phyloP scores from a whole-genome alignment of 2,888 invertebrate species.

The Tortrix viridana region DNA sequence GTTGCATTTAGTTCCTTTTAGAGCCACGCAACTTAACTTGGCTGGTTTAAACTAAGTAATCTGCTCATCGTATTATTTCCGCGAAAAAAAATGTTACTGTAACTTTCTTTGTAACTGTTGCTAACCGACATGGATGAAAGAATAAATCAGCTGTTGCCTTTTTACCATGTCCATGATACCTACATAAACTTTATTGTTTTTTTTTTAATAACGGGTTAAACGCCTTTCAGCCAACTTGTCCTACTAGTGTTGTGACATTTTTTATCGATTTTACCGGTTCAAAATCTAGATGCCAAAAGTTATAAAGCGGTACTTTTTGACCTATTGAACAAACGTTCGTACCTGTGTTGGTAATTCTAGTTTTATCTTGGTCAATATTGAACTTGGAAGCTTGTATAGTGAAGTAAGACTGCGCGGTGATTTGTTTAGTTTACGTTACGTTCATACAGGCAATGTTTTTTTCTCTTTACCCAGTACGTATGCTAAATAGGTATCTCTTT shows the following conservation, averaged over 20 bases:
- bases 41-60: constrained; percentile 43
- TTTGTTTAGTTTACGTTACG: constrained; percentile 9
- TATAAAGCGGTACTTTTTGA: constrained; percentile 21
- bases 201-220: constrained; percentile 34
- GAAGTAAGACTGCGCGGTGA: constrained; percentile 17
- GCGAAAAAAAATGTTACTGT: constrained; percentile 4
- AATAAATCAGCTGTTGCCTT: constrained; percentile 25
- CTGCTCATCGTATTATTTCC: constrained; percentile 15
- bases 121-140: neutral
- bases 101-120: neutral
- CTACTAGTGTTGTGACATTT: constrained; percentile 45
- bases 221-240: constrained; percentile 33
- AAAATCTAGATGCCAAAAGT: constrained; percentile 22
- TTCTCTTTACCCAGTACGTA: too few species aligned
- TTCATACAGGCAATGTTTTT: neutral
- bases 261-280: constrained; percentile 44
- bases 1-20: constrained; percentile 17
- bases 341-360: constrained; percentile 15
- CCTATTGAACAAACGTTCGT: constrained; percentile 13
- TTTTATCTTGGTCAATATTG: constrained; percentile 17
- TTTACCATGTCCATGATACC: neutral
- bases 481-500: too few species aligned
- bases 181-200: neutral
- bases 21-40: constrained; percentile 38
- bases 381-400: constrained; percentile 3